A percentile compares a stretch with the other conserved stretches of the same genome.
Conservation (phyloP, 2,113 vertebrate species). For the Rhabdornis inornatus region DNA sequence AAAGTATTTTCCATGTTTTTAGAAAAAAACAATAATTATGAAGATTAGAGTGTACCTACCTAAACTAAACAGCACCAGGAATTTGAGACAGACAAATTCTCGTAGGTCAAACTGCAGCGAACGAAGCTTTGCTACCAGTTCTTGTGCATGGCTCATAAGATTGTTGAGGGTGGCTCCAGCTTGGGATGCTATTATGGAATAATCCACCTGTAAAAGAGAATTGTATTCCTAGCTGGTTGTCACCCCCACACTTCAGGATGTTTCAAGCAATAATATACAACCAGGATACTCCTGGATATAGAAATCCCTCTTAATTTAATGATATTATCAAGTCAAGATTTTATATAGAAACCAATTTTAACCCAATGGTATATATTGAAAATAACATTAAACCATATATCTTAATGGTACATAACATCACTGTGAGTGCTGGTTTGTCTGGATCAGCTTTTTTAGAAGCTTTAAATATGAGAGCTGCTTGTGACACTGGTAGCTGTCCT, state of each 20-base stretch:
- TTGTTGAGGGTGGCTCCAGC: constrained; percentile 93
- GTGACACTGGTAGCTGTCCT: background rate
- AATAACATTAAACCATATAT: background rate
- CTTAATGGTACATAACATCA: background rate
- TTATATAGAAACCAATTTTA: background rate
- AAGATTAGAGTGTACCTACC: constrained; percentile 77
- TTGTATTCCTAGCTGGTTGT: background rate
- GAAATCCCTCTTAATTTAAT: background rate
- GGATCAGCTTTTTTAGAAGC: background rate
- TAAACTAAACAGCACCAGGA: constrained; percentile 97
- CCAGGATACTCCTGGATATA: background rate
- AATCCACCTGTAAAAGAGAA: constrained; percentile 88
- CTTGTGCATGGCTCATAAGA: constrained; percentile 95
- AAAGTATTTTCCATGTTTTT: background rate
- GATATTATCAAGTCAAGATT: background rate
- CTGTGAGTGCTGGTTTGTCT: background rate
- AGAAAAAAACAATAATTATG: background rate
- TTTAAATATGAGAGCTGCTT: background rate
- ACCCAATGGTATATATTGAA: background rate
- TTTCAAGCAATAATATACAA: background rate
- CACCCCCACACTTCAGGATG: fast-evolving
- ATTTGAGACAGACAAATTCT: constrained; percentile 98
- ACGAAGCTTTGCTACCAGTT: constrained; percentile 90
- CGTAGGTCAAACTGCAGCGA: constrained; percentile 94
- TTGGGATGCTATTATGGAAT: constrained; percentile 88